Evolutionary conservation across 2,113 vertebrate genomes (phyloP), one percentile per base, ranked within the genome.

Genomic region (Chloroceryle aenea): DNA sequence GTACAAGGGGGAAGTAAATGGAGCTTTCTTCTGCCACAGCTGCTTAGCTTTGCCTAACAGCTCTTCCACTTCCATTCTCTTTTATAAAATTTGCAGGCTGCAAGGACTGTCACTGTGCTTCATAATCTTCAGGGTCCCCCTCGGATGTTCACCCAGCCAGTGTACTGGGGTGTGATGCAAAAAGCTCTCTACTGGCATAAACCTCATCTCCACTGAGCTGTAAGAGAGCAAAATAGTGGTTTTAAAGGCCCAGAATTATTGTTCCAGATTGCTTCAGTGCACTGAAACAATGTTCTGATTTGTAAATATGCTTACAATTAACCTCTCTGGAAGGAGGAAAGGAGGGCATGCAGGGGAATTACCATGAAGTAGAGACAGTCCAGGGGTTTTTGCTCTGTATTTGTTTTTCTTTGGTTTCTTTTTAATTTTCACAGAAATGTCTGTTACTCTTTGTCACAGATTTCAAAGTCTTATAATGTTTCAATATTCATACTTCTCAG

Each of bases 271-370:
- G 48, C 79, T 90, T 85, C 85, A 73, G 88, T 90, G 94, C 86
- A 90, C 68, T 87, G 75, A 77, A 95, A 80, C 69, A 71, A 40
- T 36, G 40, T 56, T 86, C 79, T 68, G 64, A 81, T 92, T 91
- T 93, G 68, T 62, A 96, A 94, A 92, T 92, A 88, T 96, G 90
- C 69, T 97, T 94, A 78, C 92, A 90, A 86, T 95, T 96, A 93
- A 80, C 76, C 32, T 93, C 90, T 55, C 61, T 53, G 67, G 84
- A 83, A 89, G 52, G 87, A 83, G 48, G 68, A 63, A 88, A 40
- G 76, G 42, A 87, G 77, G 83, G 88, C 86, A 56, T 67, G 86
- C 47, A 80, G 52, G 61, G 59, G 87, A 90, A 77, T 93, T 75
- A 71, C 71, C 36, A 69, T 74, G 56, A 88, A 88, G 75, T 83